A percentile compares a stretch with the other conserved stretches of the same genome.
These are phyloP conservation scores for Rhagium mordax DNA, from an alignment of 2,888 invertebrate genomes.

Conservation along the genomic window DNA sequence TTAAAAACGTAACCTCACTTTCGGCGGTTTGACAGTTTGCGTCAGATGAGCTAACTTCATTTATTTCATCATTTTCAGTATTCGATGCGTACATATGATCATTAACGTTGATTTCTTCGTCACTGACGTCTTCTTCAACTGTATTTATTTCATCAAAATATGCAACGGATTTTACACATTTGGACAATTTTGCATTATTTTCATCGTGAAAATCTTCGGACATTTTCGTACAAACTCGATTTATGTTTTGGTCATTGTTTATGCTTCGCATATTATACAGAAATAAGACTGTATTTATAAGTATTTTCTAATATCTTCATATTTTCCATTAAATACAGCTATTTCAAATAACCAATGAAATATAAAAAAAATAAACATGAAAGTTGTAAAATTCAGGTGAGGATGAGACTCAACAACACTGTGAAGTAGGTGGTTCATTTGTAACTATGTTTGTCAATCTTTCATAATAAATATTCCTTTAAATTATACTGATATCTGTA, in stretches of 20 bases:
- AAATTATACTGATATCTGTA: conserved; percentile 1
- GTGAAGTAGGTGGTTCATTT: background rate
- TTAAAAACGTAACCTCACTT: conserved; percentile 79
- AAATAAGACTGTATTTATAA: conserved; percentile 34
- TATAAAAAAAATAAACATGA: background rate
- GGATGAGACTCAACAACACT: background rate
- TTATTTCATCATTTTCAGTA: conserved; percentile 55
- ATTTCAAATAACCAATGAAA: background rate
- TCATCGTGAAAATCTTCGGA: conserved; percentile 68
- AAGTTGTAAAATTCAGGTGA: too few species aligned
- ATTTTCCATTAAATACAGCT: conserved; percentile 2
- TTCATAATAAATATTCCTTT: background rate
- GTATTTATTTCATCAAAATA: conserved; percentile 56
- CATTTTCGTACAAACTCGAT: conserved; percentile 69
- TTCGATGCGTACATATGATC: conserved; percentile 84
- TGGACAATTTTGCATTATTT: conserved; percentile 64
- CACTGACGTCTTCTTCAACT: conserved; percentile 39
- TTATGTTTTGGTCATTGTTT: conserved; percentile 69
- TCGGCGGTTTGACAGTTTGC: conserved; percentile 65
- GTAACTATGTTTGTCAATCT: background rate
- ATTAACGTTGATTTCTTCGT: conserved; percentile 70
- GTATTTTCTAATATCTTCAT: conserved; percentile 22
- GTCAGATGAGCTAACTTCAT: conserved; percentile 47
- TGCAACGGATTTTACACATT: conserved; percentile 59
- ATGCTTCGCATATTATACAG: conserved; percentile 53